phyloP scores from a whole-genome alignment of 2,797 vertebrate genomes.

The Microchirus variegatus region DNA sequence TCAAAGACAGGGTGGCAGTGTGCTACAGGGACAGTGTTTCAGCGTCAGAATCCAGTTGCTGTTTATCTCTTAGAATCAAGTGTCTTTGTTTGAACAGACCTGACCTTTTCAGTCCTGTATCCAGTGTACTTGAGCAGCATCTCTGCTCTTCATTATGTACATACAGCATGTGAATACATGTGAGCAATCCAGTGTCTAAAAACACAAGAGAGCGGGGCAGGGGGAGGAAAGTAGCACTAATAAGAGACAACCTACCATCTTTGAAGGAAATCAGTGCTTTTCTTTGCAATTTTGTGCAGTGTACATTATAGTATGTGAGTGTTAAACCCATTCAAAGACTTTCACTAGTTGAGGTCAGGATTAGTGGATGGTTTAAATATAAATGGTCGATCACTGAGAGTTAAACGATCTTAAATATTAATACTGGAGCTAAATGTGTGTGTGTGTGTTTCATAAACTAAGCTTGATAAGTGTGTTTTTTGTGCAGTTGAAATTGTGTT shows the following conservation, averaged over 20 bases:
- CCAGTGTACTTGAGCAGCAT: constrained; percentile 40
- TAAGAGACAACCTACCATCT: too few species aligned
- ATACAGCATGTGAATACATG: not conserved
- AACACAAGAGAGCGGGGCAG: too few species aligned
- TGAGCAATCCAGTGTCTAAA: constrained; percentile 32
- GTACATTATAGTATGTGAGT: too few species aligned
- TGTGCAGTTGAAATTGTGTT: not conserved
- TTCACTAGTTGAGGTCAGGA: too few species aligned
- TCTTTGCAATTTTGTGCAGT: too few species aligned
- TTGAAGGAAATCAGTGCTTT: too few species aligned
- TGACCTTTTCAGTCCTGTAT: constrained; percentile 17
- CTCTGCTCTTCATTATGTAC: not conserved
- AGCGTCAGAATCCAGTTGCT: constrained; percentile 24
- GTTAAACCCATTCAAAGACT: too few species aligned
- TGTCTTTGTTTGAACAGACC: not conserved
- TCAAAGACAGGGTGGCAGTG: not conserved
- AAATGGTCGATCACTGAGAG: constrained; percentile 13
- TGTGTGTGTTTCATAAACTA: too few species aligned
- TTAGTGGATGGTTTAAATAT: constrained; percentile 29
- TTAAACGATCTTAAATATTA: constrained; percentile 16
- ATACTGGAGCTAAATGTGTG: constrained; percentile 12
- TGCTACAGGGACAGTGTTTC: constrained; percentile 11
- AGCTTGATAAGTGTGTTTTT: too few species aligned
- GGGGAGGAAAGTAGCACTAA: too few species aligned
- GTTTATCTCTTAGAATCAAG: constrained; percentile 15